These are phyloP conservation scores for Clitarchus hookeri DNA, from an alignment of 2,888 invertebrate genomes.

Conservation along the genomic window DNA sequence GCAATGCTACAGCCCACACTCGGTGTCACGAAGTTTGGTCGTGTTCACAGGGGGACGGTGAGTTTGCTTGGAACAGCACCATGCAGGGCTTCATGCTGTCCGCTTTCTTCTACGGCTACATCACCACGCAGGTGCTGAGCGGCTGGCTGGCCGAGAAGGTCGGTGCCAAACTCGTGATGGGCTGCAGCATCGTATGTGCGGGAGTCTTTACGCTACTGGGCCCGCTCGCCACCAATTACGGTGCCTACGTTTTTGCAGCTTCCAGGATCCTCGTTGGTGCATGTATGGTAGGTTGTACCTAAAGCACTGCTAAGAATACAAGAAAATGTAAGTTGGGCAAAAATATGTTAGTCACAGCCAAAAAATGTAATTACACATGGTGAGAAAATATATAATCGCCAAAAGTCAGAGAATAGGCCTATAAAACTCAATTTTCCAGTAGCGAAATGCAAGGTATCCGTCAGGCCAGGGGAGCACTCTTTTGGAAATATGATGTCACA, in stretches of 20 bases:
- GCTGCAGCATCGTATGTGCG: not conserved
- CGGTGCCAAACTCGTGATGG: not conserved
- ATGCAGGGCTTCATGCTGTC: not conserved
- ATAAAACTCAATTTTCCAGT: too few relatives aligned
- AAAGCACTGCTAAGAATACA: not conserved
- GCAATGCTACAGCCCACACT: too few relatives aligned
- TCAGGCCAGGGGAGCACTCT: too few relatives aligned
- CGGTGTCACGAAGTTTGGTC: too few relatives aligned
- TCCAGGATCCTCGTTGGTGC: not conserved
- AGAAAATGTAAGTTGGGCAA: too few relatives aligned
- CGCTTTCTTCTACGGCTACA: not conserved
- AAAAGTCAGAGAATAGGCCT: too few relatives aligned
- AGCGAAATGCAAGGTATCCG: too few relatives aligned
- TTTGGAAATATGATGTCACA: too few relatives aligned
- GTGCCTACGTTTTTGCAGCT: not conserved
- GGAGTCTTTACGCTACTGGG: not conserved
- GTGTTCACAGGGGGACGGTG: not conserved
- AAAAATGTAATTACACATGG: too few relatives aligned
- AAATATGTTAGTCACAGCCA: too few relatives aligned
- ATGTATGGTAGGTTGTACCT: not conserved
- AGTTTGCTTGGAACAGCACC: not conserved
- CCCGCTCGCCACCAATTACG: not conserved
- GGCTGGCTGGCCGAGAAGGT: not conserved
- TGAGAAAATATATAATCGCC: too few relatives aligned
- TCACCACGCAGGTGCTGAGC: not conserved